A percentile compares a stretch with the other conserved stretches of the same genome.
These are phyloP conservation scores for Acleris emargana DNA, from an alignment of 2,888 invertebrate genomes.

Conservation along the genomic window DNA sequence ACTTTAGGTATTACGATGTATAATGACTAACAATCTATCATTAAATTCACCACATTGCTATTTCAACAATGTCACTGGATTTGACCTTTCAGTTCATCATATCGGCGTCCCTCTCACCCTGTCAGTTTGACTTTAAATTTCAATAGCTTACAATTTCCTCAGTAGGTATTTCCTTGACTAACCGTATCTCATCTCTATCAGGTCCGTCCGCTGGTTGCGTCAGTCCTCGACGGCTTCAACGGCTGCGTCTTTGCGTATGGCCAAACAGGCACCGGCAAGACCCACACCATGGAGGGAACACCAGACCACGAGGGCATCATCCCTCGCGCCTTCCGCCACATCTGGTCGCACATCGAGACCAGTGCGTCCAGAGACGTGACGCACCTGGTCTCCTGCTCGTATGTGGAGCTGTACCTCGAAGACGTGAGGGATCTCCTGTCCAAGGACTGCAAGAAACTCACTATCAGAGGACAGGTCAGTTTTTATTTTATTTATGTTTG, in stretches of 20 bases:
- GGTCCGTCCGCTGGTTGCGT: conserved; percentile 95
- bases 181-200: conserved; percentile 42
- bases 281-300: conserved; percentile 90
- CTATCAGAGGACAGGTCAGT: conserved; percentile 78
- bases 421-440: conserved; percentile 89
- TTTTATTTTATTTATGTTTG: background rate
- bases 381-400: conserved; percentile 97
- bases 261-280: conserved; percentile 98
- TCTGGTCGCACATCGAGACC: conserved; percentile 95
- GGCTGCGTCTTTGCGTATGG: conserved; percentile 99
- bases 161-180: background rate
- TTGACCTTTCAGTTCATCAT: too few relatives aligned
- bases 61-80: too few relatives aligned
- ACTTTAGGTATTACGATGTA: too few relatives aligned
- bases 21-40: too few relatives aligned
- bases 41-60: too few relatives aligned
- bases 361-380: conserved; percentile 95
- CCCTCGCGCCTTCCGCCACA: conserved; percentile 98
- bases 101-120: too few relatives aligned
- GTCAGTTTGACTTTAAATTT: too few relatives aligned
- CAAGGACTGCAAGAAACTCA: conserved; percentile 91
- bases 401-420: conserved; percentile 98
- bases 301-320: conserved; percentile 91
- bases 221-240: conserved; percentile 98
- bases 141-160: too few relatives aligned